phyloP scores from a whole-genome alignment of 1,140 invertebrate genomes.

The Caenorhabditis tropicalis region DNA sequence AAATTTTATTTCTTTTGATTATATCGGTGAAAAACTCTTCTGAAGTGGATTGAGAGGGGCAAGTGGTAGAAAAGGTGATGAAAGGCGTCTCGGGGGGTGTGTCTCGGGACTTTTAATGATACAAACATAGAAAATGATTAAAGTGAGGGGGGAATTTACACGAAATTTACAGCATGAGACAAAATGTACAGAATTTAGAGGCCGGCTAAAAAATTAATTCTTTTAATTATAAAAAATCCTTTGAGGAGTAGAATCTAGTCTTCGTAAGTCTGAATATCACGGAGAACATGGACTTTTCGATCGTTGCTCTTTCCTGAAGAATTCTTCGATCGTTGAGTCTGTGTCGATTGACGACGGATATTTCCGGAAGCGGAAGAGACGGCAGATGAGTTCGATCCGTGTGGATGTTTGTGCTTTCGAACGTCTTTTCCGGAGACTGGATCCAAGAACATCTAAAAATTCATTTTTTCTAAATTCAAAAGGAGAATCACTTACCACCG shows the following conservation, averaged over 20 bases:
- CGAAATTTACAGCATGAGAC: too few relatives aligned
- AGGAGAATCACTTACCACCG: background rate
- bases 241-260: too few relatives aligned
- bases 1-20: too few relatives aligned
- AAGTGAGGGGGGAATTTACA: too few relatives aligned
- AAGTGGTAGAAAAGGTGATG: too few relatives aligned
- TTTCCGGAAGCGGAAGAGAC: background rate
- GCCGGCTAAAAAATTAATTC: background rate
- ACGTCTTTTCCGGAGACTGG: background rate
- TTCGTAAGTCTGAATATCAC: background rate
- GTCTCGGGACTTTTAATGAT: background rate
- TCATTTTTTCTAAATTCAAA: background rate
- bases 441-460: slow-evolving; percentile 18
- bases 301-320: slow-evolving; percentile 7
- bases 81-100: too few relatives aligned
- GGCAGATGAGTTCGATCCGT: background rate
- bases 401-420: background rate
- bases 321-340: background rate
- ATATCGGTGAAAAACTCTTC: too few relatives aligned
- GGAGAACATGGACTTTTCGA: background rate
- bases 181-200: background rate
- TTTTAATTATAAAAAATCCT: background rate
- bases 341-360: background rate
- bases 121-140: background rate
- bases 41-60: too few relatives aligned